Evolutionary conservation across 2,797 vertebrate species (phyloP).

Genomic region (Clarias fuscus): DNA sequence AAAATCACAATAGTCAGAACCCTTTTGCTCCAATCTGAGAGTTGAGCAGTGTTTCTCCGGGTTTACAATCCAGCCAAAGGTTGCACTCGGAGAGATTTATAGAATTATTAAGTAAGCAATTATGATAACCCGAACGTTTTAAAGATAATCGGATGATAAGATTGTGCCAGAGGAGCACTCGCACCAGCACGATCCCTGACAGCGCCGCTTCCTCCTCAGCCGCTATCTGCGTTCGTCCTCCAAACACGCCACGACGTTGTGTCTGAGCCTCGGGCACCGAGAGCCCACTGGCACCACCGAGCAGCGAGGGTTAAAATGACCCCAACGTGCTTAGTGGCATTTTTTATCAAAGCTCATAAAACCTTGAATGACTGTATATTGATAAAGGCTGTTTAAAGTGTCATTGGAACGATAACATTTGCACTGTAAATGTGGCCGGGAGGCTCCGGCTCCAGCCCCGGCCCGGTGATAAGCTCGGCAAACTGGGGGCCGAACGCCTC

Average conservation of each 20-base stretch:
- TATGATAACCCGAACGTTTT: slow-evolving; percentile 79
- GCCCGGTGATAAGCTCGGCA: slow-evolving; percentile 67
- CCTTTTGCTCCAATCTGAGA: slow-evolving; percentile 62
- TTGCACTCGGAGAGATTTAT: slow-evolving; percentile 71
- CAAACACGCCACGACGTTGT: slow-evolving; percentile 28
- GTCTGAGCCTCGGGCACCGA: slow-evolving; percentile 46
- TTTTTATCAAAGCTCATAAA: slow-evolving; percentile 97
- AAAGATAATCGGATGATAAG: slow-evolving; percentile 80
- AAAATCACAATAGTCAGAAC: neutral
- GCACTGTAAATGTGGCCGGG: slow-evolving; percentile 79
- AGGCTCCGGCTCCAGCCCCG: slow-evolving; percentile 67
- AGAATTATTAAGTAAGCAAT: slow-evolving; percentile 90
- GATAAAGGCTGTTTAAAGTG: slow-evolving; percentile 99
- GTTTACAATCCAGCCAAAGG: slow-evolving; percentile 76
- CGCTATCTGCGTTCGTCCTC: slow-evolving; percentile 33
- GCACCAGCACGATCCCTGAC: slow-evolving; percentile 58
- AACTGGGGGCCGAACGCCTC: slow-evolving; percentile 11
- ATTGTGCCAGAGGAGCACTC: slow-evolving; percentile 61
- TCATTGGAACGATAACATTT: slow-evolving; percentile 89
- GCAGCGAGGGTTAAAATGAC: slow-evolving; percentile 74
- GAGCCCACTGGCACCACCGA: slow-evolving; percentile 40
- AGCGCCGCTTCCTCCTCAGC: slow-evolving; percentile 52
- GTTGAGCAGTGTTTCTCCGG: slow-evolving; percentile 67
- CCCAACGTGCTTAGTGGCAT: slow-evolving; percentile 79
- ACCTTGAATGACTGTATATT: slow-evolving; percentile 95